phyloP scores from a whole-genome alignment of 2,888 invertebrate genomes.

The Leistus spinibarbis region DNA sequence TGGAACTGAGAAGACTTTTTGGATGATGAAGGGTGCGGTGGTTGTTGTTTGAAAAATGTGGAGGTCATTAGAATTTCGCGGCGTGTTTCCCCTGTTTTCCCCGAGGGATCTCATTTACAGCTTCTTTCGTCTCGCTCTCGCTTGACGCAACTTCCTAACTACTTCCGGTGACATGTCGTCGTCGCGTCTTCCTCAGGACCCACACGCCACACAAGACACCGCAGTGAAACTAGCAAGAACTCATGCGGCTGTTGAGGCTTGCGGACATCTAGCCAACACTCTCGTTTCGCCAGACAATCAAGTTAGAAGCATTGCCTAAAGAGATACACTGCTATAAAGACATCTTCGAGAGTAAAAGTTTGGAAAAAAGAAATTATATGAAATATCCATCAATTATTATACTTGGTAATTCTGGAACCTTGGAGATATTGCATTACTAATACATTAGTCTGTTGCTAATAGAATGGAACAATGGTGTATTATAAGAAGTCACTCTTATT shows the following conservation, averaged over 20 bases:
- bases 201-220: neutral
- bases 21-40: neutral
- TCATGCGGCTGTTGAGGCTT: neutral
- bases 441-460: no score
- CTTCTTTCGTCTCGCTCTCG: constrained; percentile 12
- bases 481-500: no score
- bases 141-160: constrained; percentile 26
- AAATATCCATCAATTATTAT: no score
- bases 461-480: no score
- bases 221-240: neutral
- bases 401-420: no score
- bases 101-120: constrained; percentile 36
- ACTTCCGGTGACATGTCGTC: constrained; percentile 31
- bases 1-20: neutral
- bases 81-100: constrained; percentile 14
- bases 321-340: neutral
- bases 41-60: neutral
- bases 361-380: no score
- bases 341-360: neutral
- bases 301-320: neutral
- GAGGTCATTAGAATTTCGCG: constrained; percentile 33
- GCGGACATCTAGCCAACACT: neutral
- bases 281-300: neutral
- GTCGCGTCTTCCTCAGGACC: neutral
- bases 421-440: no score